Conservation (phyloP, 2,797 vertebrate species). For the Bradypodion ventrale region DNA sequence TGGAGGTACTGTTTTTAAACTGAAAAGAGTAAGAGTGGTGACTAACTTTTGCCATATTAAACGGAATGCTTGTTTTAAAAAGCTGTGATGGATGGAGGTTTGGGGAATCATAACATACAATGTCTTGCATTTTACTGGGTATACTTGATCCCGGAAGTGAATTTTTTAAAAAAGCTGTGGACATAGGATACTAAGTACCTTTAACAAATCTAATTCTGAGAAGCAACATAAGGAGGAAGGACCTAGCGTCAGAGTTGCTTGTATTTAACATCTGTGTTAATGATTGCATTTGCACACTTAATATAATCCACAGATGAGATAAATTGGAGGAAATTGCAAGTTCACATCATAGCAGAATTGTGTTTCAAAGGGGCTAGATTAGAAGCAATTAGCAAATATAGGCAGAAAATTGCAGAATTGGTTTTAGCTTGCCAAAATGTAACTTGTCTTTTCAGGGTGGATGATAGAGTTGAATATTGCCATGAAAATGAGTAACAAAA, state of each 20-base stretch:
- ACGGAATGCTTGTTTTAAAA: constrained; percentile 40
- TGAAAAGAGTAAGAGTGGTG: neutral
- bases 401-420: neutral
- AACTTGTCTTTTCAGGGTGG: neutral
- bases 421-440: constrained; percentile 12
- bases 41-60: neutral
- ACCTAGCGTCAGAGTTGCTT: constrained; percentile 63
- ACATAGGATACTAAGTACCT: constrained; percentile 52
- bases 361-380: constrained; percentile 33
- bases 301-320: constrained; percentile 51
- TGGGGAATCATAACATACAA: constrained; percentile 51
- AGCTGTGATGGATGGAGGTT: constrained; percentile 40
- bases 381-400: neutral
- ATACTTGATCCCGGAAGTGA: constrained; percentile 51
- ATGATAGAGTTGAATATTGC: neutral
- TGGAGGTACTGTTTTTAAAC: neutral
- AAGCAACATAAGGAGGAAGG: constrained; percentile 59
- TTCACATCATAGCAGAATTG: constrained; percentile 23
- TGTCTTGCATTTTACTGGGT: constrained; percentile 47
- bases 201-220: constrained; percentile 42
- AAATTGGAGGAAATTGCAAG: constrained; percentile 32
- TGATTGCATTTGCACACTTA: constrained; percentile 55
- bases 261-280: constrained; percentile 66
- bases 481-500: neutral
- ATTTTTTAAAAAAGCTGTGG: constrained; percentile 57